Base-by-base conservation (phyloP, 2,888 invertebrate species). In the Microplitis manilae region DNA sequence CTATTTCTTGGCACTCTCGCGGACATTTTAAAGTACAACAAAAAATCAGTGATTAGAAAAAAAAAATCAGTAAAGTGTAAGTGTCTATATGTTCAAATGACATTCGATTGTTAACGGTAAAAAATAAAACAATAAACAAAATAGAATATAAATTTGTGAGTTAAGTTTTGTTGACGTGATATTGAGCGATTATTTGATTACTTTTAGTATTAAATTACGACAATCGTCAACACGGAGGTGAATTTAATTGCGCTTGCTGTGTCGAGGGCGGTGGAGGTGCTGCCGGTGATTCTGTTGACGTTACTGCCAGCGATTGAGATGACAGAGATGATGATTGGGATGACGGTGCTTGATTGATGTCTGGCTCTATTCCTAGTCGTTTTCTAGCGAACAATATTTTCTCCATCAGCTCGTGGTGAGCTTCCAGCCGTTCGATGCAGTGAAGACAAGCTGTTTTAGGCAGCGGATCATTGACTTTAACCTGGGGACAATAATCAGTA, bases 361-460 rank as follows among this genome's bases (percentile, higher is more conserved):
- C 88, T 62, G 84, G 86, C 73, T 88, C 87, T 9, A 85, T 85
- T 30, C 83, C 86, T 39, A 88, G 83, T 81, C 86, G 88, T 77
- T 85, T 85, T 78, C 88, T 87, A 41, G 88, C 91, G 80, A 88
- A 90, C 81, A 89, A 88, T 76, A 92, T 91, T 85, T 90, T 91
- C 80, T 91, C 90, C 84, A 92, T 88, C 77, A 92, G 84, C 81
- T 91, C 90, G 80, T 91, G 92, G 82, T 92, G 92, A 40, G 90
- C 89, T 83, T 92, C 91, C 83, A 93, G 86, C 82, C 91, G 90
- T 79, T 91, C 90, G 79, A 92, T 91, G 84, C 93, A 93, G 79
- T 91, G 90, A 79, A 92, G 88, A 84, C 93, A 93, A 68, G 93
- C 91, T 39, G 91, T 91, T 85, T 91, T 91, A 76, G 91, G 91